Conservation (phyloP, 2,888 invertebrate genomes). For the Eupeodes luniger region DNA sequence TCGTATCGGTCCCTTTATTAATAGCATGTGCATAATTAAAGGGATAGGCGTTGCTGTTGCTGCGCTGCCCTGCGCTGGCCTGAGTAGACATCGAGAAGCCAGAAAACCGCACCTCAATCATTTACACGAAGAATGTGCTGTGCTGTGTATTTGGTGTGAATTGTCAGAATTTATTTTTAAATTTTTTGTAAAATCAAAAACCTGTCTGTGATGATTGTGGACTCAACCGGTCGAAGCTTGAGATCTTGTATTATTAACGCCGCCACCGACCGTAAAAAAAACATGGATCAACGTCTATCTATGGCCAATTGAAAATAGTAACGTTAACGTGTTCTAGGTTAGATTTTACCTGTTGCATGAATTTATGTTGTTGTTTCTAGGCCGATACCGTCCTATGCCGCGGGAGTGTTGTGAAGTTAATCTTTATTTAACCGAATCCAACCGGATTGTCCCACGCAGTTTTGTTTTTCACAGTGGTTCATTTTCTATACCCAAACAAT, state of each 20-base stretch:
- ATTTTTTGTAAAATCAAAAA: slow-evolving; percentile 31
- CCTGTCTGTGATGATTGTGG: slow-evolving; percentile 35
- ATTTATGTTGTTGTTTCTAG: slow-evolving; percentile 32
- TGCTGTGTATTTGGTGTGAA: slow-evolving; percentile 31
- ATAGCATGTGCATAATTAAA: slow-evolving; percentile 40
- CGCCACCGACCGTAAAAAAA: slow-evolving; percentile 1
- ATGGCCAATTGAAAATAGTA: slow-evolving; percentile 35
- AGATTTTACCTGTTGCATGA: slow-evolving; percentile 65
- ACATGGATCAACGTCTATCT: slow-evolving; percentile 44
- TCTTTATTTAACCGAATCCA: slow-evolving; percentile 32
- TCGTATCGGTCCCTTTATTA: background rate
- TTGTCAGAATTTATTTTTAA: slow-evolving; percentile 1
- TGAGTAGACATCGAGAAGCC: slow-evolving; percentile 38
- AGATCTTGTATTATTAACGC: slow-evolving; percentile 33
- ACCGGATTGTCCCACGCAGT: slow-evolving; percentile 71
- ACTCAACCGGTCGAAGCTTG: slow-evolving; percentile 19
- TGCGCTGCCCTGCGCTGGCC: background rate
- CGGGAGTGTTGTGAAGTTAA: slow-evolving; percentile 44
- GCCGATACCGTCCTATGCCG: slow-evolving; percentile 7
- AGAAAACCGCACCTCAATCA: slow-evolving; percentile 54
- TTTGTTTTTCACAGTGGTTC: slow-evolving; percentile 29
- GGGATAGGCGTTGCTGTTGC: slow-evolving; percentile 5
- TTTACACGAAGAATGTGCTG: slow-evolving; percentile 10
- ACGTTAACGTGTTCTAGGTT: slow-evolving; percentile 46
- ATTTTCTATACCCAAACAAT: background rate